Percentiles rank a stretch among this genome's conserved stretches.
phyloP scores from a whole-genome alignment of 1,140 invertebrate genomes.

The Bombyx mori region ASM3026992v2 NC_085116.1:8595501-8596000 shows the following conservation, averaged over 20 bases:
- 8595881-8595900: constrained; percentile 77
- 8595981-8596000: no score
- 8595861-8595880: constrained; percentile 86
- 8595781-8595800: constrained; percentile 92
- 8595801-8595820: constrained; percentile 86
- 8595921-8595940: no score
- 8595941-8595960: no score
- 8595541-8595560: constrained; percentile 85
- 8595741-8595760: constrained; percentile 84
- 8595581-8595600: constrained; percentile 54
- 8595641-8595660: constrained; percentile 76
- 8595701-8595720: constrained; percentile 82
- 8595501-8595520: constrained; percentile 86
- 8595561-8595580: constrained; percentile 80
- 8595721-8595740: constrained; percentile 88
- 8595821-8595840: constrained; percentile 86
- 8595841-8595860: constrained; percentile 83
- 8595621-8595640: constrained; percentile 86
- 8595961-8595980: no score
- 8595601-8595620: constrained; percentile 86
- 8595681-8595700: constrained; percentile 87
- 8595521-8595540: constrained; percentile 84
- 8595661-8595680: constrained; percentile 86
- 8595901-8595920: constrained; percentile 69
- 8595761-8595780: constrained; percentile 86